Conservation (phyloP, 2,113 vertebrate species). For the Tamias sibiricus region DNA sequence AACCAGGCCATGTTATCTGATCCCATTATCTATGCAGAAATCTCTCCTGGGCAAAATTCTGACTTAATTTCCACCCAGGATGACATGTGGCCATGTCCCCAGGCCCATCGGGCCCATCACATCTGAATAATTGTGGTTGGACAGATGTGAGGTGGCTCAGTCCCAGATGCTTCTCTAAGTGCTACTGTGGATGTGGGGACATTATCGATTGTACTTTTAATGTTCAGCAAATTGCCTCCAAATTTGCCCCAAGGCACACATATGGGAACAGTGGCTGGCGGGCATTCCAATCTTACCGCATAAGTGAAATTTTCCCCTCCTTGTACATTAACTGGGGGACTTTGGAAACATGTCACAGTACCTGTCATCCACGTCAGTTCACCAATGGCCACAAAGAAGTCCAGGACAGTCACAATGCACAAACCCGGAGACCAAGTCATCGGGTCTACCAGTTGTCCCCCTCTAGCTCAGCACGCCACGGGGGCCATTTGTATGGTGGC, state of each 20-base stretch:
- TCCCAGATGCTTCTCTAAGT: neutral
- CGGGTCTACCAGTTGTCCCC: neutral
- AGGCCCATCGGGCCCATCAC: neutral
- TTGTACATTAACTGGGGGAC: neutral
- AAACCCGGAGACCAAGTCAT: neutral
- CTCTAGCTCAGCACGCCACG: neutral
- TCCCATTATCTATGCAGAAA: neutral
- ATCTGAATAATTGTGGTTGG: neutral
- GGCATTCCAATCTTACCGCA: neutral
- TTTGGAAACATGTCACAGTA: neutral
- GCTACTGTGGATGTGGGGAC: neutral
- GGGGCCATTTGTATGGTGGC: neutral
- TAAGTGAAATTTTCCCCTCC: neutral
- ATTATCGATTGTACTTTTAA: neutral
- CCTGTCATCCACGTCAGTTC: accelerated
- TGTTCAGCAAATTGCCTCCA: neutral
- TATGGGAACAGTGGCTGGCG: neutral
- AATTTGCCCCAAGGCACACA: neutral
- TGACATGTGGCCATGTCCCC: neutral
- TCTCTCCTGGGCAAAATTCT: constrained; percentile 1
- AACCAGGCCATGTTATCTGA: neutral
- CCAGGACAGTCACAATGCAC: accelerated
- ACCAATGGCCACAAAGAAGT: too few species aligned
- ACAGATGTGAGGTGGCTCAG: neutral
- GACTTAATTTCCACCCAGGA: neutral